phyloP scores from a whole-genome alignment of 2,888 invertebrate genomes.

The Pediacus dermestoides region DNA sequence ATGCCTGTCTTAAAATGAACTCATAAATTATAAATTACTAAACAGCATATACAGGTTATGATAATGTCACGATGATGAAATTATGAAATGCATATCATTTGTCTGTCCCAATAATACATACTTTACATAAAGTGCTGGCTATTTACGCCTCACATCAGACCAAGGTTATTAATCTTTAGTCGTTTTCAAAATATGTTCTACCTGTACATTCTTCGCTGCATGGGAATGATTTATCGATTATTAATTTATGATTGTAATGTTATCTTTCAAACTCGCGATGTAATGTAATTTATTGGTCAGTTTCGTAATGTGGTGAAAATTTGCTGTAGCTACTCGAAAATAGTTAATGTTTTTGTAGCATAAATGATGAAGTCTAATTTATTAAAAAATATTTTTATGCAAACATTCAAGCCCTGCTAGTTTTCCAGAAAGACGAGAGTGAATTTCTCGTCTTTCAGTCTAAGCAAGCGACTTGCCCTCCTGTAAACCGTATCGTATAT shows the following conservation, averaged over 20 bases:
- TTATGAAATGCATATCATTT: constrained; percentile 2
- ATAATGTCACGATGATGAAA: constrained; percentile 1
- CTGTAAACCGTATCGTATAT: too few relatives aligned
- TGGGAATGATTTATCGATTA: constrained; percentile 15
- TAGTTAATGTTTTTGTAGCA: too few relatives aligned
- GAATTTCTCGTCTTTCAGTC: too few relatives aligned
- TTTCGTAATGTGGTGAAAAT: too few relatives aligned
- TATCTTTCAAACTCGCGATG: too few relatives aligned
- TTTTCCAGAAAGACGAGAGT: too few relatives aligned
- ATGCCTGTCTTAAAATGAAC: background rate
- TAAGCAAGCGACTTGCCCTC: too few relatives aligned
- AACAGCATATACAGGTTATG: background rate
- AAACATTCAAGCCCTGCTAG: too few relatives aligned
- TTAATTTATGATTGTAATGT: too few relatives aligned
- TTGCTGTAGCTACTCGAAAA: too few relatives aligned
- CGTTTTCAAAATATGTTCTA: constrained; percentile 7
- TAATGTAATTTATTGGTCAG: constrained; percentile 1
- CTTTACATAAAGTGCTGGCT: constrained; percentile 1
- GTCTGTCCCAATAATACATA: constrained; percentile 2
- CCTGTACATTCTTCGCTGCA: constrained; percentile 6
- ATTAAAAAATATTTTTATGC: too few relatives aligned
- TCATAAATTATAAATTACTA: background rate
- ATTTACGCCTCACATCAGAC: constrained; percentile 1
- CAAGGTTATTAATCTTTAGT: background rate
- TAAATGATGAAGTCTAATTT: too few relatives aligned